phyloP scores from a whole-genome alignment of 1,140 invertebrate species.

The Melanaphis sacchari region DNA sequence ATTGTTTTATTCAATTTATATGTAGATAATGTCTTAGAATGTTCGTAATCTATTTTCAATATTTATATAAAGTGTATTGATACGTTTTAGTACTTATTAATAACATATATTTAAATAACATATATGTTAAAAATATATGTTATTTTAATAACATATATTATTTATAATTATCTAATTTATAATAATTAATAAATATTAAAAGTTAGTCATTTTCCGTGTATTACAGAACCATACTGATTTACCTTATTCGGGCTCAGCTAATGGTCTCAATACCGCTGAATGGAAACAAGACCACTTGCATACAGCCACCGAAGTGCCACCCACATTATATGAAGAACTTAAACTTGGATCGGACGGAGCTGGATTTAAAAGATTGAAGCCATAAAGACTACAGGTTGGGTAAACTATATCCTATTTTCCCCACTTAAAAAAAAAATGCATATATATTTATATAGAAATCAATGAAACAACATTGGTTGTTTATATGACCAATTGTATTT shows the following conservation, averaged over 20 bases:
- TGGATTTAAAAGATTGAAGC: conserved; percentile 77
- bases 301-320: conserved; percentile 71
- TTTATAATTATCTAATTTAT: too few species aligned
- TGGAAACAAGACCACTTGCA: conserved; percentile 69
- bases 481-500: conserved; percentile 26
- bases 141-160: too few species aligned
- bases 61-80: too few species aligned
- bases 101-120: too few species aligned
- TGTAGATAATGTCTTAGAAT: background rate
- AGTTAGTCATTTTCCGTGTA: background rate
- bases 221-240: conserved; percentile 49
- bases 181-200: background rate
- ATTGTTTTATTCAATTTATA: too few species aligned
- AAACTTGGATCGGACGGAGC: conserved; percentile 79
- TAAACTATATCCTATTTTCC: background rate
- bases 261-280: conserved; percentile 43
- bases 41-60: background rate
- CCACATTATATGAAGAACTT: conserved; percentile 78
- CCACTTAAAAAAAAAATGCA: background rate
- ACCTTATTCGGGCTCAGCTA: background rate
- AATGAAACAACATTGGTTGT: conserved; percentile 1
- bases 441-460: conserved; percentile 17
- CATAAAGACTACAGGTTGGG: conserved; percentile 62
- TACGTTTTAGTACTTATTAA: too few species aligned
- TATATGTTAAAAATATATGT: too few species aligned